These are phyloP conservation scores for Drosophila paranaensis DNA, from an alignment of 2,888 invertebrate species.

Conservation along the genomic window DNA sequence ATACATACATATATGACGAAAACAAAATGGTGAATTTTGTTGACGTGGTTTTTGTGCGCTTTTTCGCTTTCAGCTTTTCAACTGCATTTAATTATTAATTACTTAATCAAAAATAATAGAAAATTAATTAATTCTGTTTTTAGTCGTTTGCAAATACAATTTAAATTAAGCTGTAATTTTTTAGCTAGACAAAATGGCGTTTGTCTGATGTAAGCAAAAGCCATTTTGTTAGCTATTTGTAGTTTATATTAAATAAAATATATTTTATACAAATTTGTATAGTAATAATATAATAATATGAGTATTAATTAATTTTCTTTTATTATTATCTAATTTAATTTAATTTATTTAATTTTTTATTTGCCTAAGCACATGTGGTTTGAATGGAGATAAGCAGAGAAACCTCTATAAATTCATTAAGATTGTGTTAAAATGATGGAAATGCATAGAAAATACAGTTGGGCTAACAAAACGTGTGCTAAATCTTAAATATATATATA, in stretches of 20 bases:
- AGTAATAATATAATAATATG: no score
- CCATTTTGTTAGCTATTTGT: neutral
- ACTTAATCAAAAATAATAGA: neutral
- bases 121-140: neutral
- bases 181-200: slow-evolving; percentile 59
- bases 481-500: neutral
- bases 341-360: neutral
- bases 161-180: neutral
- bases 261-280: no score
- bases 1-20: neutral
- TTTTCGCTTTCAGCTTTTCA: neutral
- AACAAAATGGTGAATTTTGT: slow-evolving; percentile 65
- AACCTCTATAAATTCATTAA: no score
- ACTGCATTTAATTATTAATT: slow-evolving; percentile 1
- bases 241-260: no score
- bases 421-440: neutral
- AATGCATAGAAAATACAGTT: neutral
- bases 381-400: no score
- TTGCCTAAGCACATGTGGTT: neutral
- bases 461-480: neutral
- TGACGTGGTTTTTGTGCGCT: slow-evolving; percentile 52
- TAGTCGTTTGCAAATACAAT: no score
- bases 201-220: neutral
- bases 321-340: neutral
- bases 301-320: neutral